These are phyloP conservation scores for Drosophila mayri DNA, from an alignment of 1,140 invertebrate genomes.

Conservation along the genomic window DNA sequence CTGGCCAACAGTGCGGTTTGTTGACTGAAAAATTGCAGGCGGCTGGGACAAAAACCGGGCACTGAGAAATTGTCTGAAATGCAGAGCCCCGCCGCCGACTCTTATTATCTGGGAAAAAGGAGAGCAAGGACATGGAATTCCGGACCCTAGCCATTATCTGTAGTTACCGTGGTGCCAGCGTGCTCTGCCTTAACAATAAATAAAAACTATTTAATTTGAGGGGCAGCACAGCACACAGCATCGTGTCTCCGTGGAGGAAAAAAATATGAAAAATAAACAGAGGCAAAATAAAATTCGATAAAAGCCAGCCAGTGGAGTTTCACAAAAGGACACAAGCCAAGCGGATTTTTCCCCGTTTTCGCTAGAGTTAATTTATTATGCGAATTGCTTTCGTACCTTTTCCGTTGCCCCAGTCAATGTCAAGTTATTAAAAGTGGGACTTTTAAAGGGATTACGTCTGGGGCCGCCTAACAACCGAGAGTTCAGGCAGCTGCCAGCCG, in stretches of 20 bases:
- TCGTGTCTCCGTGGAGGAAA: slow-evolving; percentile 15
- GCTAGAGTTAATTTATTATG: slow-evolving; percentile 78
- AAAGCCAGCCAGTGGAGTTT: slow-evolving; percentile 18
- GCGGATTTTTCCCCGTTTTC: slow-evolving; percentile 31
- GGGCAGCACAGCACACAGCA: slow-evolving; percentile 22
- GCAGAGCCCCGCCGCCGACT: slow-evolving; percentile 26
- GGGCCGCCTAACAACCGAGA: slow-evolving; percentile 31
- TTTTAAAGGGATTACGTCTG: slow-evolving; percentile 63
- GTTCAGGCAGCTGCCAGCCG: slow-evolving; percentile 8
- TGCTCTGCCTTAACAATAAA: slow-evolving; percentile 70
- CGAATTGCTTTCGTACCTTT: slow-evolving; percentile 73
- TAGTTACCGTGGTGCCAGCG: slow-evolving; percentile 46
- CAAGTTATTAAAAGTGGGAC: slow-evolving; percentile 74
- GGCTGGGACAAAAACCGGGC: slow-evolving; percentile 35
- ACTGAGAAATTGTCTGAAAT: slow-evolving; percentile 41
- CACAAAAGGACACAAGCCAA: slow-evolving; percentile 21
- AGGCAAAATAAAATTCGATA: slow-evolving; percentile 37
- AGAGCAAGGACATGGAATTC: slow-evolving; percentile 44
- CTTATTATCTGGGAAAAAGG: slow-evolving; percentile 26
- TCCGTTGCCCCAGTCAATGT: slow-evolving; percentile 63
- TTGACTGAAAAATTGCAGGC: slow-evolving; percentile 56
- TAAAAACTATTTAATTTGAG: slow-evolving; percentile 83
- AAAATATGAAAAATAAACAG: slow-evolving; percentile 63
- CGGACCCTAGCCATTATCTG: slow-evolving; percentile 60
- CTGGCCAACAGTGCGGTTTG: slow-evolving; percentile 41